Evolutionary conservation across 2,113 vertebrate genomes (phyloP).

Genomic region (Damaliscus lunatus): DNA sequence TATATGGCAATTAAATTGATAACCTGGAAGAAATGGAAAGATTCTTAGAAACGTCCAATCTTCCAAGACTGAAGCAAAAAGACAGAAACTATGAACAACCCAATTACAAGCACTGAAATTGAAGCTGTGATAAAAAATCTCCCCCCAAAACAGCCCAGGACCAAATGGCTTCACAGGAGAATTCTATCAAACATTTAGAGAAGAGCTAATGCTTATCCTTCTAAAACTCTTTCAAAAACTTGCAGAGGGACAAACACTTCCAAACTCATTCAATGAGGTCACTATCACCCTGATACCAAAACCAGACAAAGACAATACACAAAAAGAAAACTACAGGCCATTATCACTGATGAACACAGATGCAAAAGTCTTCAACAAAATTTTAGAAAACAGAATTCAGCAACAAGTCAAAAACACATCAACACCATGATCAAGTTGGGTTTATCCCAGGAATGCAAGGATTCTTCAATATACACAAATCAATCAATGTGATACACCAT

Average conservation of each 20-base stretch:
- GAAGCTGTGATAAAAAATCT: background rate
- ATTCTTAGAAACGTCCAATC: background rate
- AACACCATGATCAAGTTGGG: background rate
- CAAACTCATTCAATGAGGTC: background rate
- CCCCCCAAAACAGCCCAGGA: background rate
- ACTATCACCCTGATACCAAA: background rate
- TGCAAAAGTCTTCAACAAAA: background rate
- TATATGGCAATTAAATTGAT: background rate
- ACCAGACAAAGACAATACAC: background rate
- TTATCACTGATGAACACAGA: background rate
- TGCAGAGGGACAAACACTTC: background rate
- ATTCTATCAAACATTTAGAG: background rate
- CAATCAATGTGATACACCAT: background rate
- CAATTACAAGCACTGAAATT: background rate
- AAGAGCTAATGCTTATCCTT: background rate
- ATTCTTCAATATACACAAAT: background rate
- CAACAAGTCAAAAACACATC: background rate
- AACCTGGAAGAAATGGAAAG: background rate
- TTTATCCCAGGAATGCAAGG: background rate
- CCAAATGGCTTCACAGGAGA: background rate
- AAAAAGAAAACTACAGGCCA: background rate
- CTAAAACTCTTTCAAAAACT: background rate
- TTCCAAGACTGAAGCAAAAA: background rate
- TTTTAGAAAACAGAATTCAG: background rate
- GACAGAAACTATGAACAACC: background rate